Percentiles rank a stretch among this genome's conserved stretches.
These are phyloP conservation scores for Trissolcus japonicus DNA, from an alignment of 2,888 invertebrate species.

Conservation along the genomic window DNA sequence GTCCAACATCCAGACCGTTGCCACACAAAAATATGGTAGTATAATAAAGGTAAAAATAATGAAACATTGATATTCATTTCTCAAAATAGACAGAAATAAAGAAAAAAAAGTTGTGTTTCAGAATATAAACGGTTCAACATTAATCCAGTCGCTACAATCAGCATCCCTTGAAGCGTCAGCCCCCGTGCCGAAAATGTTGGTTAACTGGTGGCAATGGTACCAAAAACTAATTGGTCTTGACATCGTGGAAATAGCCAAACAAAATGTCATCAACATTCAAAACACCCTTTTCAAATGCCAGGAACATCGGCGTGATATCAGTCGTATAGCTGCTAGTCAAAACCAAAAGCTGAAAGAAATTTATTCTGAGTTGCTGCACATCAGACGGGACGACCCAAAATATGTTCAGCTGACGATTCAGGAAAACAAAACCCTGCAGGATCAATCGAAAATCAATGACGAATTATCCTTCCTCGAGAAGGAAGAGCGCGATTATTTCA, in stretches of 20 bases:
- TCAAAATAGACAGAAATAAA: too few relatives aligned
- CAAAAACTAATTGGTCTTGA: constrained; percentile 71
- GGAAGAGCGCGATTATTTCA: constrained; percentile 72
- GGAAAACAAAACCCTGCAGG: constrained; percentile 71
- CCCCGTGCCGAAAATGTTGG: constrained; percentile 66
- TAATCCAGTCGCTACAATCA: constrained; percentile 65
- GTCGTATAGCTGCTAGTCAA: constrained; percentile 59
- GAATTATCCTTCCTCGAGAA: constrained; percentile 67
- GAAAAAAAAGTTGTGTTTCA: constrained; percentile 28
- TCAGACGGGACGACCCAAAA: constrained; percentile 70
- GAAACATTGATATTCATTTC: too few relatives aligned
- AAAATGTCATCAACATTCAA: constrained; percentile 68
- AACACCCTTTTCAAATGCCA: constrained; percentile 71
- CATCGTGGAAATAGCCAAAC: constrained; percentile 67
- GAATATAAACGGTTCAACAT: constrained; percentile 65
- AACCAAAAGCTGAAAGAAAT: constrained; percentile 69
- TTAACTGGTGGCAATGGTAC: constrained; percentile 72
- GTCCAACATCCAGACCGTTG: constrained; percentile 62
- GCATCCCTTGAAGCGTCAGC: constrained; percentile 59
- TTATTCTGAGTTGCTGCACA: constrained; percentile 70
- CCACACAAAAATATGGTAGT: constrained; percentile 66
- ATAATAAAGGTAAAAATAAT: constrained; percentile 65
- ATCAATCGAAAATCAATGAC: constrained; percentile 64
- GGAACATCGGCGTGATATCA: constrained; percentile 65
- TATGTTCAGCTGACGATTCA: constrained; percentile 71